Evolutionary conservation across 1,140 invertebrate genomes (phyloP).

Genomic region (Paracyclopina nana): DNA sequence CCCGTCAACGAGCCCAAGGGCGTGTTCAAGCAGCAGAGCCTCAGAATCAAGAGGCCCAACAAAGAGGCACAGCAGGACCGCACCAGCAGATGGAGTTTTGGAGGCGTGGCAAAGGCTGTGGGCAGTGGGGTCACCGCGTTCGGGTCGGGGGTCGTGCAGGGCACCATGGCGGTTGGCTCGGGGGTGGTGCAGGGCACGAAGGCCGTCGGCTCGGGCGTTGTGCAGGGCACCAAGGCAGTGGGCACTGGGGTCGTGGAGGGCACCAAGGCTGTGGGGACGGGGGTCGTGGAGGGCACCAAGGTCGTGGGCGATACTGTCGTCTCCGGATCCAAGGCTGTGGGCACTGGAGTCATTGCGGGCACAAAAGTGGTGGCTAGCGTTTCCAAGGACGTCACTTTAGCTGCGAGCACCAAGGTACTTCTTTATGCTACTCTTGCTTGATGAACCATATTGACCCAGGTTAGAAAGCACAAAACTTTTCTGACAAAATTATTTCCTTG

Average conservation of each 20-base stretch:
- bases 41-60: neutral
- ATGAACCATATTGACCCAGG: no score
- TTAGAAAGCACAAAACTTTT: no score
- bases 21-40: slow-evolving; percentile 2
- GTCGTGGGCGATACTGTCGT: slow-evolving; percentile 9
- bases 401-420: slow-evolving; percentile 4
- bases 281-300: neutral
- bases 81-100: slow-evolving; percentile 7
- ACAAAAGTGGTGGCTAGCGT: neutral
- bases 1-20: no score
- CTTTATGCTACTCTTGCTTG: no score
- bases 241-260: neutral
- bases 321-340: neutral
- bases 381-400: neutral
- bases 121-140: slow-evolving; percentile 11
- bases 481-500: no score
- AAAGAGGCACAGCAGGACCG: neutral
- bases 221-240: neutral
- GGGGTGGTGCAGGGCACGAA: slow-evolving; percentile 6
- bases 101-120: slow-evolving; percentile 7
- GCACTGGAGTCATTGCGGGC: neutral
- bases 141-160: slow-evolving; percentile 7
- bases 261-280: slow-evolving; percentile 4
- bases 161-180: slow-evolving; percentile 4
- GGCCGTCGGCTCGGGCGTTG: neutral